These are phyloP conservation scores for Todiramphus saurophagus DNA, from an alignment of 2,113 vertebrate genomes.

Conservation along the genomic window DNA sequence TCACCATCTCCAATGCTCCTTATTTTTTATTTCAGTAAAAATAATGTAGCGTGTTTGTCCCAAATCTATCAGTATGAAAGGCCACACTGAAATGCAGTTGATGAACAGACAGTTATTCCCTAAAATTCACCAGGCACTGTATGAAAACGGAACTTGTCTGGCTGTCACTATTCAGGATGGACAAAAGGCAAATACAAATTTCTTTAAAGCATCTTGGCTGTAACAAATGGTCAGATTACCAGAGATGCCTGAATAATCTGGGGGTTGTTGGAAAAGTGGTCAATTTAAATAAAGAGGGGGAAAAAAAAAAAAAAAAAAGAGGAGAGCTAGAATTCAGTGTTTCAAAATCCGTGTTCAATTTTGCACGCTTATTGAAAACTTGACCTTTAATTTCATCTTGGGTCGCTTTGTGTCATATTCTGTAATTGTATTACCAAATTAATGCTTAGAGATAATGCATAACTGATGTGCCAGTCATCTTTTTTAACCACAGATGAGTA, in stretches of 20 bases:
- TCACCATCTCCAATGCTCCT: neutral
- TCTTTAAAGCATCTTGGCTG: neutral
- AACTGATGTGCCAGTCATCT: neutral
- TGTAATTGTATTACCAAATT: neutral
- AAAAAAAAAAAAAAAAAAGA: neutral
- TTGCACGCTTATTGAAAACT: neutral
- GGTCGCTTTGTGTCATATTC: neutral
- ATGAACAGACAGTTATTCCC: neutral
- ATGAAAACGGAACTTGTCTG: neutral
- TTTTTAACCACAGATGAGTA: neutral
- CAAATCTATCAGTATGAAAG: neutral
- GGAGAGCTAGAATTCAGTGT: neutral
- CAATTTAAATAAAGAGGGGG: neutral
- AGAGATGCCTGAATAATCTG: neutral
- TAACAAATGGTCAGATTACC: neutral
- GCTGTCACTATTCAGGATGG: neutral
- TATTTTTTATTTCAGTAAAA: neutral
- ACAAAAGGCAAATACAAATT: neutral
- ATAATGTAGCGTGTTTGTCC: neutral
- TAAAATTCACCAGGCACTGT: neutral
- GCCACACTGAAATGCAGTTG: neutral
- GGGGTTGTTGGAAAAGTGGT: rapidly evolving
- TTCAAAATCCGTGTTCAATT: neutral
- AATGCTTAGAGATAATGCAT: neutral
- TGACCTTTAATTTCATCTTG: neutral